Evolutionary conservation across 2,888 invertebrate species (phyloP).

Genomic region (Heliconius charithonia): DNA sequence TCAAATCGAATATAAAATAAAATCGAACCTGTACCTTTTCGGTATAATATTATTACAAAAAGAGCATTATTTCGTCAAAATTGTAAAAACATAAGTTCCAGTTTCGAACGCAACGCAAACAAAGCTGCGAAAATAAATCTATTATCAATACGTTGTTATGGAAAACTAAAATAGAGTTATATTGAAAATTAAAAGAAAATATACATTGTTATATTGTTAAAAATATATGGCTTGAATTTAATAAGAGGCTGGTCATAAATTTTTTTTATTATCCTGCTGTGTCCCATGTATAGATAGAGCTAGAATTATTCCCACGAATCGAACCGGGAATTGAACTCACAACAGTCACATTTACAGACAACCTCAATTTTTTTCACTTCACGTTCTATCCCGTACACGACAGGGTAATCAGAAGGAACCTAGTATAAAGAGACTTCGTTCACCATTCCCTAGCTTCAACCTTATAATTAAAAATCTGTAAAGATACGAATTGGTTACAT

Average conservation of each 20-base stretch:
- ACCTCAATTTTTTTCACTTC: no score
- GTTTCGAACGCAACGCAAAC: neutral
- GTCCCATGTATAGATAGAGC: no score
- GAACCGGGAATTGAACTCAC: no score
- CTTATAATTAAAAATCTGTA: no score
- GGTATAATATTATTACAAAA: neutral
- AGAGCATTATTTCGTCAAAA: neutral
- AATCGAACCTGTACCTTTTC: neutral
- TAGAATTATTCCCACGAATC: no score
- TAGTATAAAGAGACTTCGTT: neutral
- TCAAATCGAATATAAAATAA: no score
- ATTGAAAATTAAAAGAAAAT: neutral
- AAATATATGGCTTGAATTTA: no score
- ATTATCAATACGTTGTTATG: neutral
- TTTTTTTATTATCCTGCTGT: no score
- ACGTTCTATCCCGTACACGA: no score
- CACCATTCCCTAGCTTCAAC: neutral
- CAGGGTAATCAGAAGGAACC: neutral
- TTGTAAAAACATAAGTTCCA: conserved; percentile 3
- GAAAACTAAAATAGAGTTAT: neutral
- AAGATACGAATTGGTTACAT: no score
- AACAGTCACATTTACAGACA: no score
- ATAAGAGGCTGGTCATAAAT: no score
- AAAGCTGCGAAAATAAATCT: neutral
- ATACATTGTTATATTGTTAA: neutral